Base-by-base conservation (phyloP, 2,888 invertebrate genomes). In the Athalia cordata region DNA sequence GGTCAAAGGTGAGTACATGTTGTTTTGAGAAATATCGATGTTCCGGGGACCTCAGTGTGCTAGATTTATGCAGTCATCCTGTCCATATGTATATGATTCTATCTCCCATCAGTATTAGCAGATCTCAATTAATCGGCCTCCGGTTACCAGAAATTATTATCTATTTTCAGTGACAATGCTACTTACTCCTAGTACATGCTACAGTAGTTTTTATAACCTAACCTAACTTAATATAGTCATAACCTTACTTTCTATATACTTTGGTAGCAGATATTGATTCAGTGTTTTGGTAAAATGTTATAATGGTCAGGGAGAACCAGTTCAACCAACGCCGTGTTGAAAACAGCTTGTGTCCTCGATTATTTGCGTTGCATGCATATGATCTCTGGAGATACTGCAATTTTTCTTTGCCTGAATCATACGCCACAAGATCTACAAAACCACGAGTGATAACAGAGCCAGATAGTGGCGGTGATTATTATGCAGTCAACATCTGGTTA, bases 1-100 rank as follows among this genome's bases (percentile, higher is more conserved):
- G 29, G 59, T 59, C 9, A 13, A 9, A 59, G 72, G 72, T 72
- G 47, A 72, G 72, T 72, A 29, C 29, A 5, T 55, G 55, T 43
- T 68, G 43, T 68, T 43, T 55, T 6, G 29, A 45, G 29, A 43
- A 29, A 5, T 0, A 11, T 11, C 55, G 8, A 55, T 55, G 43
- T 47, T 52, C 43, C 50, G 3, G 55, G 52, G 43, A 15, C 4
- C 29, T 29, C 29, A 29, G 29, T 29, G 29, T 29, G 29, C 29
- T 29, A 29, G 29, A 29, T 29, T 29, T 29, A 29, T 29, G 0
- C 29, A 29, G 29, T 29, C 29, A 29, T 29, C 29, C 55, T 55
- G 4, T 55, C 55, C 4, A 8, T 55, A 55, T n/a, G 9, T 55
- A 55, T 55, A 55, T n/a, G 55, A 55, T 55, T 55, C n/a, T 4